Percentiles rank a stretch among this genome's conserved stretches.
Conservation (phyloP, 2,888 invertebrate genomes). For the Xanthorhoe spadicearia region DNA sequence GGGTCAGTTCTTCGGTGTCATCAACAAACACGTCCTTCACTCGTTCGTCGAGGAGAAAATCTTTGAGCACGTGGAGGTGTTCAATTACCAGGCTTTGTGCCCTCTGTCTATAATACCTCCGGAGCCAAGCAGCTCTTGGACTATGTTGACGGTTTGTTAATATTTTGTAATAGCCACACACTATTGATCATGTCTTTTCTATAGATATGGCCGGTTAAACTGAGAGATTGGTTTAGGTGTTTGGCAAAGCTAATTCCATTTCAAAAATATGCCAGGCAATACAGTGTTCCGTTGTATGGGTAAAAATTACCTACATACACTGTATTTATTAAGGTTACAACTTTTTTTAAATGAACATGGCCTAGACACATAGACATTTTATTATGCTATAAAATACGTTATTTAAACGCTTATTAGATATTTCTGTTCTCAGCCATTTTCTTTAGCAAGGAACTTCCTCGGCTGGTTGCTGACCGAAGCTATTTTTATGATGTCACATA, state of each 20-base stretch:
- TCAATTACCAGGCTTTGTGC: constrained; percentile 94
- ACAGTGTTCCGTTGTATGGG: no score
- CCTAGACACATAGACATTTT: no score
- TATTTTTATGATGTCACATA: constrained; percentile 58
- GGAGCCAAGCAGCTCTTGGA: constrained; percentile 59
- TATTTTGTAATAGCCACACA: not conserved
- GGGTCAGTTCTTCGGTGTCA: constrained; percentile 94
- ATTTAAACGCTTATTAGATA: no score
- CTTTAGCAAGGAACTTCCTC: constrained; percentile 60
- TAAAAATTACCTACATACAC: no score
- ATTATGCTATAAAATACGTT: no score
- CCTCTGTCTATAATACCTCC: constrained; percentile 53
- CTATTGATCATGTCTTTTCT: no score
- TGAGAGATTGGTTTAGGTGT: no score
- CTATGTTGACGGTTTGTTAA: constrained; percentile 60
- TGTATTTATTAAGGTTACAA: no score
- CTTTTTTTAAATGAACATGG: no score
- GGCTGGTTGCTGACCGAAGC: constrained; percentile 70
- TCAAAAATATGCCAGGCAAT: no score
- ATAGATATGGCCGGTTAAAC: no score
- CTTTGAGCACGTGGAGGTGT: constrained; percentile 90
- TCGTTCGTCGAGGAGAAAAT: constrained; percentile 89
- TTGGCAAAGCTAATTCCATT: no score
- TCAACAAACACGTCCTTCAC: constrained; percentile 88
- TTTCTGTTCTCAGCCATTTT: constrained; percentile 66